These are phyloP conservation scores for Grammomys surdaster DNA, from an alignment of 2,113 vertebrate genomes.

Conservation along the genomic window DNA sequence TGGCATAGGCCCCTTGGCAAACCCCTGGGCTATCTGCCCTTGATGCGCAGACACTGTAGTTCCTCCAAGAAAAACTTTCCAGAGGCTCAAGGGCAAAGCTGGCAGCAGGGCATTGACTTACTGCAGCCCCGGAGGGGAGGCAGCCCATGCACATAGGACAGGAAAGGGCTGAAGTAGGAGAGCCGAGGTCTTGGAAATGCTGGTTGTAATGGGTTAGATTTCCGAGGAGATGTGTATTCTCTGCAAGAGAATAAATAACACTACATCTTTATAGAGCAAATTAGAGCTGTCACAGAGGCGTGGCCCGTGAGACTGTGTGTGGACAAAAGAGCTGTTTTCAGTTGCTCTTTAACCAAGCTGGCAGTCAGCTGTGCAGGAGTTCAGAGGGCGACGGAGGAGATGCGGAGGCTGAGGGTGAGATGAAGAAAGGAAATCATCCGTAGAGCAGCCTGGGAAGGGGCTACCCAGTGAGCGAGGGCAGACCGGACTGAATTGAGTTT, in stretches of 20 bases:
- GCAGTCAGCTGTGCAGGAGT: background rate
- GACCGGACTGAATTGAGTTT: background rate
- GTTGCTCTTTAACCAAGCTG: background rate
- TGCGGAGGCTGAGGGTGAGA: background rate
- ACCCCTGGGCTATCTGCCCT: background rate
- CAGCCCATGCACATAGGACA: background rate
- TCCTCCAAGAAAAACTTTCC: background rate
- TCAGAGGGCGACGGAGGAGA: background rate
- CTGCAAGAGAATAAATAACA: background rate
- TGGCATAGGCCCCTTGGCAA: background rate
- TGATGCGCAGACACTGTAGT: background rate
- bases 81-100: background rate
- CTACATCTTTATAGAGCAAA: background rate
- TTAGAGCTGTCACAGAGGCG: background rate
- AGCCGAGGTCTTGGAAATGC: background rate
- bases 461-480: background rate
- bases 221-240: background rate
- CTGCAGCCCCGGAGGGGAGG: background rate
- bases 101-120: background rate
- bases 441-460: background rate
- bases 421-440: conserved; percentile 1
- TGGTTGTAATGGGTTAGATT: background rate
- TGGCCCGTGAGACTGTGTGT: background rate
- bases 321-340: background rate
- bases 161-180: background rate